Conservation (phyloP, 2,113 vertebrate genomes). For the Nothoprocta pentlandii region DNA sequence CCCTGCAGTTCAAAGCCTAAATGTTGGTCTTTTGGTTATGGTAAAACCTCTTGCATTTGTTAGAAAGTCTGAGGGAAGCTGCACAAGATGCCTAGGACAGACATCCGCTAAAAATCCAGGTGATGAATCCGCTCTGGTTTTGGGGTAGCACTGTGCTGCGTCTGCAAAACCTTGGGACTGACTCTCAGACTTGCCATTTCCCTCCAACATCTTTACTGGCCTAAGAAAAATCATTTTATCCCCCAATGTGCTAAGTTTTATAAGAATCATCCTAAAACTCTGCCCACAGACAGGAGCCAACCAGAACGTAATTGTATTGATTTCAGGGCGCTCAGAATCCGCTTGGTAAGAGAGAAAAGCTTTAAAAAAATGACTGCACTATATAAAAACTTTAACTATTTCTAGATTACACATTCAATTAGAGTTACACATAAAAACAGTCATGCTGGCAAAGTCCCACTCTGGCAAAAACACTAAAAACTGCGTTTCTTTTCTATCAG, state of each 20-base stretch:
- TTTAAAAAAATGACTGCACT: neutral
- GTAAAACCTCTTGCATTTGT: neutral
- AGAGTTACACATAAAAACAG: neutral
- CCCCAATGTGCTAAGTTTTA: neutral
- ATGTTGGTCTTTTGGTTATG: slow-evolving; percentile 16
- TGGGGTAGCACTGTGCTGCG: too few relatives aligned
- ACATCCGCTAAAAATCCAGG: neutral
- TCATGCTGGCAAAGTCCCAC: neutral
- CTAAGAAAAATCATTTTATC: too few relatives aligned
- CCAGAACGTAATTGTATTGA: neutral
- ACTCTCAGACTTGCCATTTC: too few relatives aligned
- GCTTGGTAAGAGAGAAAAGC: neutral
- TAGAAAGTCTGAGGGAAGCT: slow-evolving; percentile 1
- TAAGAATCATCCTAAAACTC: neutral
- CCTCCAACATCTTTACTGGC: neutral
- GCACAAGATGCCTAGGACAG: neutral
- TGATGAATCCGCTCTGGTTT: neutral
- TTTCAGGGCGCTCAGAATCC: neutral
- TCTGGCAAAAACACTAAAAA: neutral
- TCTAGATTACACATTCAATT: neutral
- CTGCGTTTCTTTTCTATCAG: neutral
- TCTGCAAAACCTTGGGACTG: neutral
- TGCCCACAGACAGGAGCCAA: neutral
- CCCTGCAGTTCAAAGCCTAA: neutral
- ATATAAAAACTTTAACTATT: neutral